Percentiles rank a stretch among this genome's conserved stretches.
These are phyloP conservation scores for Sphenodon punctatus DNA, from an alignment of 2,797 vertebrate genomes.

Conservation along the genomic window DNA sequence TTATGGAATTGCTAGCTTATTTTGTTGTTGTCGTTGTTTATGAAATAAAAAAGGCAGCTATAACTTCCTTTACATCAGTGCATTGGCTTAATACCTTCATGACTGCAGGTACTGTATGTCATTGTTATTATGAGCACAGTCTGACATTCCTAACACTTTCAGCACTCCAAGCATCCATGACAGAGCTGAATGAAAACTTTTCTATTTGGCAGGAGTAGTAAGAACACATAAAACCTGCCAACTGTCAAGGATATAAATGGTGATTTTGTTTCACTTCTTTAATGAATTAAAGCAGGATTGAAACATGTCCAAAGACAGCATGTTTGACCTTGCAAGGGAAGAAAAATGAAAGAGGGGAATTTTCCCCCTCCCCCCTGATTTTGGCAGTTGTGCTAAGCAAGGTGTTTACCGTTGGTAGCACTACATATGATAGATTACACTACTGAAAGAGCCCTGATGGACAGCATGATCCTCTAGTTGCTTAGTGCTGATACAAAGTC, in stretches of 20 bases:
- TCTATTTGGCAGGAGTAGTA: conserved; percentile 72
- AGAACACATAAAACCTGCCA: conserved; percentile 83
- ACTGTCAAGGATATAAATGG: conserved; percentile 88
- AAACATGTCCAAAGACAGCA: conserved; percentile 89
- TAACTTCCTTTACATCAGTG: conserved; percentile 72
- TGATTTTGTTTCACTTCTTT: conserved; percentile 89
- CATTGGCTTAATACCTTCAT: conserved; percentile 69
- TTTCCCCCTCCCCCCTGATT: conserved; percentile 70
- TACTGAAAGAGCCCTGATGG: conserved; percentile 5
- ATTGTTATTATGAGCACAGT: conserved; percentile 72
- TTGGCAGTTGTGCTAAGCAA: conserved; percentile 44
- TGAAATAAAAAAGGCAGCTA: conserved; percentile 46
- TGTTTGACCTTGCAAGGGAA: conserved; percentile 88
- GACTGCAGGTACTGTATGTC: conserved; percentile 78
- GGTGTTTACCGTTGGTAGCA: conserved; percentile 59
- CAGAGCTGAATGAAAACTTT: conserved; percentile 79
- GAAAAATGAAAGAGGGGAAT: conserved; percentile 81
- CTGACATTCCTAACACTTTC: conserved; percentile 77
- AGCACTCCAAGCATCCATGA: conserved; percentile 79
- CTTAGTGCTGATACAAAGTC: too few species aligned
- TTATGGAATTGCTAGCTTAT: conserved; percentile 33
- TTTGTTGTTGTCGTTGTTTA: conserved; percentile 7
- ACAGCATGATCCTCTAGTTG: too few species aligned
- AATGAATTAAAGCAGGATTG: conserved; percentile 87
- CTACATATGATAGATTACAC: conserved; percentile 30